Evolutionary conservation across 2,797 vertebrate species (phyloP).

Genomic region (Ispidina picta): DNA sequence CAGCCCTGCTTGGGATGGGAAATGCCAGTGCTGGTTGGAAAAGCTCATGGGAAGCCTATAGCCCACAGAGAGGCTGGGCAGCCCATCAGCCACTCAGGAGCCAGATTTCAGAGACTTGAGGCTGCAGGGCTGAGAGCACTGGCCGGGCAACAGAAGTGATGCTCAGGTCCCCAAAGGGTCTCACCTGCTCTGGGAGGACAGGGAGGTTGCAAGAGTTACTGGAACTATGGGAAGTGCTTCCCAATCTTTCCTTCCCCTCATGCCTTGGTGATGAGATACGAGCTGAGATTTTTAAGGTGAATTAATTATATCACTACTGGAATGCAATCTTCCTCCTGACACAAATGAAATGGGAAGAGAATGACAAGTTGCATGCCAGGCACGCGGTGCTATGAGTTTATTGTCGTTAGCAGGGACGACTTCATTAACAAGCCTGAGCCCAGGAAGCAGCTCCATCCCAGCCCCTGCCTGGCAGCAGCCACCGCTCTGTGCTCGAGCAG

Average conservation of each 20-base stretch:
- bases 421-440: slow-evolving; percentile 47
- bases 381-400: not conserved
- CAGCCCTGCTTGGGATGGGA: not conserved
- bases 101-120: not conserved
- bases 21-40: not conserved
- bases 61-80: too few relatives aligned
- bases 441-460: not conserved
- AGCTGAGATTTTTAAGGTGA: not conserved
- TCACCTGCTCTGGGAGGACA: not conserved
- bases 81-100: not conserved
- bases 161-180: not conserved
- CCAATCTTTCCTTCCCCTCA: not conserved
- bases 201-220: not conserved
- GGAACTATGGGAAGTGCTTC: not conserved
- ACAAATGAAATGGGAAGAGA: slow-evolving; percentile 49
- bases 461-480: not conserved
- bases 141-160: rapidly evolving
- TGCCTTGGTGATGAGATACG: not conserved
- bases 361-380: slow-evolving; percentile 13
- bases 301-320: slow-evolving; percentile 48
- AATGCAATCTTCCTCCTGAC: slow-evolving; percentile 66
- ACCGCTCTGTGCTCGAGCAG: not conserved
- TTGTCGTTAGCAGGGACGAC: slow-evolving; percentile 42
- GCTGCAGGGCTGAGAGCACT: not conserved
- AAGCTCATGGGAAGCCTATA: not conserved